Evolutionary conservation across 2,113 vertebrate genomes (phyloP).

Genomic region (Hepsetus odoe): DNA sequence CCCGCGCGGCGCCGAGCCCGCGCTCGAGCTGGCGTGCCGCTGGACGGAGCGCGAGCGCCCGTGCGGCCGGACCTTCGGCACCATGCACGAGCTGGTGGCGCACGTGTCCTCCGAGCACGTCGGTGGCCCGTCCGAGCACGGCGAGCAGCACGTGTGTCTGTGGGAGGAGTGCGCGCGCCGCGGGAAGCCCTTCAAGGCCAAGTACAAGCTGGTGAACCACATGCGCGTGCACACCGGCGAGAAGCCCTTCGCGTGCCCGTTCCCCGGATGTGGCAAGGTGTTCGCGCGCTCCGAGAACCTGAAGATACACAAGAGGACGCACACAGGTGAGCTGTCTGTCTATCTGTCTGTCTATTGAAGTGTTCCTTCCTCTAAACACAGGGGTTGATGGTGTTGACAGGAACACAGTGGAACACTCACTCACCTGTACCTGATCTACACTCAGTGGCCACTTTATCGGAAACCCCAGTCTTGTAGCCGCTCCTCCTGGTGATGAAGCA

Average conservation of each 20-base stretch:
- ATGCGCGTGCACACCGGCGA: constrained; percentile 90
- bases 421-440: no score
- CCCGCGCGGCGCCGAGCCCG: constrained; percentile 89
- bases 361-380: no score
- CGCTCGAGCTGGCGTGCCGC: constrained; percentile 75
- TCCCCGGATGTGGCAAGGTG: constrained; percentile 88
- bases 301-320: constrained; percentile 91
- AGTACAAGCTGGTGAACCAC: constrained; percentile 91
- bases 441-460: background rate
- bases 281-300: constrained; percentile 91
- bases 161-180: constrained; percentile 89
- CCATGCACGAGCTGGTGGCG: constrained; percentile 91
- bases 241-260: constrained; percentile 89
- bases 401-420: no score
- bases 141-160: constrained; percentile 86
- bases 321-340: constrained; percentile 83
- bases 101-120: constrained; percentile 88
- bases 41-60: constrained; percentile 66
- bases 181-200: constrained; percentile 91
- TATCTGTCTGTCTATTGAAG: background rate
- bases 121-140: constrained; percentile 78
- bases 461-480: background rate
- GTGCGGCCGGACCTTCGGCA: constrained; percentile 91
- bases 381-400: no score
- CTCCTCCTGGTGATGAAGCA: no score